phyloP scores from a whole-genome alignment of 2,888 invertebrate genomes.

The Byasa hedistus region DNA sequence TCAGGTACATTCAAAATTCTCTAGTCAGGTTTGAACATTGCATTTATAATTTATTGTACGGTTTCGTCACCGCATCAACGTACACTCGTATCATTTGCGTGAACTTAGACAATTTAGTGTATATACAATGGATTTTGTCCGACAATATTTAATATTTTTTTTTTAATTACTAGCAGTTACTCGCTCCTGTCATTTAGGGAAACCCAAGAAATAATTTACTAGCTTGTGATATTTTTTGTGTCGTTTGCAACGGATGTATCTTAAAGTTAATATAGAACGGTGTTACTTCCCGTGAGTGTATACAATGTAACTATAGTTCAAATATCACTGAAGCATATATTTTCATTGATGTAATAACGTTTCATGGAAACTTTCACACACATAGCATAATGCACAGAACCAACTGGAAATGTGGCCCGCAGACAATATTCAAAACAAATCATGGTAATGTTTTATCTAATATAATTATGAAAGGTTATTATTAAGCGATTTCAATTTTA shows the following conservation, averaged over 20 bases:
- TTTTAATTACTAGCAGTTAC: slow-evolving; percentile 17
- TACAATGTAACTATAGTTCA: slow-evolving; percentile 52
- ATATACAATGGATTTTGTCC: slow-evolving; percentile 36
- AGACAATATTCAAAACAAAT: slow-evolving; percentile 27
- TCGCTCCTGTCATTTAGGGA: slow-evolving; percentile 20
- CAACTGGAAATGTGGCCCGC: slow-evolving; percentile 39
- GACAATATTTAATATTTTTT: slow-evolving; percentile 34
- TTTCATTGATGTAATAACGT: slow-evolving; percentile 62
- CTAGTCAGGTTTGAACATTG: slow-evolving; percentile 68
- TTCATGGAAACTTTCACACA: slow-evolving; percentile 43
- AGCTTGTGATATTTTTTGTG: slow-evolving; percentile 20
- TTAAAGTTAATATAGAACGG: slow-evolving; percentile 11
- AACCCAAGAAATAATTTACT: slow-evolving; percentile 22
- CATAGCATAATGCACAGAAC: slow-evolving; percentile 40
- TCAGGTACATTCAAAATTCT: slow-evolving; percentile 58
- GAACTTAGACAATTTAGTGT: slow-evolving; percentile 53
- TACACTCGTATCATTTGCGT: slow-evolving; percentile 69
- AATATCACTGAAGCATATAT: slow-evolving; percentile 69
- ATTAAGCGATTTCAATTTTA: slow-evolving; percentile 2
- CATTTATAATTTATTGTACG: slow-evolving; percentile 74
- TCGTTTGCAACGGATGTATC: slow-evolving; percentile 10
- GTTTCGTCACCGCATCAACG: slow-evolving; percentile 28
- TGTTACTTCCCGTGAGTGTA: slow-evolving; percentile 41
- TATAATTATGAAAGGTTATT: slow-evolving; percentile 5
- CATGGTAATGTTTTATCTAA: slow-evolving; percentile 2